A percentile compares a stretch with the other conserved stretches of the same genome.
Evolutionary conservation across 2,797 vertebrate genomes (phyloP).

Genomic region (Kryptolebias ocellatus): DNA sequence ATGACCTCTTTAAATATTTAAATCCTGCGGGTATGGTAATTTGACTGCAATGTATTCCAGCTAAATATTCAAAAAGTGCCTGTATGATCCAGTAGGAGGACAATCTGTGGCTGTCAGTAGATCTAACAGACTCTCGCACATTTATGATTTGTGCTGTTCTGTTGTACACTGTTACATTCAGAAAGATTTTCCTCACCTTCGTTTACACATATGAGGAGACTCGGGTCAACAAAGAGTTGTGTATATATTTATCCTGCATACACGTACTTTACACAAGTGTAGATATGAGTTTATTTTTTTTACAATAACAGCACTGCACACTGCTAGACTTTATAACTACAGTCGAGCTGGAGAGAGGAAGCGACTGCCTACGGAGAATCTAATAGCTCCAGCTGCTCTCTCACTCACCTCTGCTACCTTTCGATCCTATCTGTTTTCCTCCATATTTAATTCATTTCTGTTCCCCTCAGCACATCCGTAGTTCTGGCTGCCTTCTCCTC

Average conservation of each 20-base stretch:
- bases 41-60: conserved; percentile 18
- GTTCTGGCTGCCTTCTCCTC: conserved; percentile 48
- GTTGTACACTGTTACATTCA: conserved; percentile 25
- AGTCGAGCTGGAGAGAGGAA: conserved; percentile 33
- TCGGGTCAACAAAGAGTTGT: conserved; percentile 11
- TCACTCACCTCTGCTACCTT: conserved; percentile 69
- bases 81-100: conserved; percentile 30
- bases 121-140: conserved; percentile 23
- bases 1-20: conserved; percentile 37
- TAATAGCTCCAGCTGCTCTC: conserved; percentile 66
- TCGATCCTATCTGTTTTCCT: conserved; percentile 61
- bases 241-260: conserved; percentile 4
- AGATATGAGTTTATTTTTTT: conserved; percentile 25
- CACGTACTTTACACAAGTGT: conserved; percentile 18
- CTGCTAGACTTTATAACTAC: conserved; percentile 48
- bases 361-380: conserved; percentile 50
- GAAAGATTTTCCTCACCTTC: conserved; percentile 8
- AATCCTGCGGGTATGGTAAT: conserved; percentile 21
- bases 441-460: conserved; percentile 75
- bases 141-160: conserved; percentile 32
- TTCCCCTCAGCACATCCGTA: conserved; percentile 61
- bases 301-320: conserved; percentile 38
- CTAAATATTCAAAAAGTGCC: conserved; percentile 28
- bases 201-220: neutral
- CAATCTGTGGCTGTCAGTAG: conserved; percentile 28